Percentiles rank a stretch among this genome's conserved stretches.
Conservation (phyloP, 2,797 vertebrate genomes). For the Sebastes umbrosus region DNA sequence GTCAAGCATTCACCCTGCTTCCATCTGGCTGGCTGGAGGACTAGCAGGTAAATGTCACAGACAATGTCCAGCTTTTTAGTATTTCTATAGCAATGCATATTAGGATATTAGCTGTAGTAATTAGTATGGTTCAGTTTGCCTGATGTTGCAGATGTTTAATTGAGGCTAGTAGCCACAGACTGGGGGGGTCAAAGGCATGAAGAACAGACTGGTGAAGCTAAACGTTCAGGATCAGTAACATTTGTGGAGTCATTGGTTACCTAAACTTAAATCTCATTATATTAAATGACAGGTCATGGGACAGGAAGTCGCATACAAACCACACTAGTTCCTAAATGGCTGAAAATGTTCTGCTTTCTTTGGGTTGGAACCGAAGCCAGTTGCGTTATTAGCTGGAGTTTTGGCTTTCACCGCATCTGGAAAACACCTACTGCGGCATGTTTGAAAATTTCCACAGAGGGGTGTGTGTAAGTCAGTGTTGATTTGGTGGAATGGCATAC, state of each 20-base stretch:
- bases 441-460: too few species aligned
- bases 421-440: too few species aligned
- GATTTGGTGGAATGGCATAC: background rate
- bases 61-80: background rate
- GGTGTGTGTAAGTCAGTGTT: background rate
- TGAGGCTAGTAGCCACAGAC: background rate
- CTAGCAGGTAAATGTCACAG: constrained; percentile 86
- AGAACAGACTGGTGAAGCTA: background rate
- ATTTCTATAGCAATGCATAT: background rate
- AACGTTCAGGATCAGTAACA: background rate
- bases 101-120: background rate
- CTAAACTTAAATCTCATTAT: background rate
- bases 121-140: background rate
- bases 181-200: background rate
- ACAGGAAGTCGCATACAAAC: background rate
- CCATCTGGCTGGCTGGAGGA: constrained; percentile 92
- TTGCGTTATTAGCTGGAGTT: too few species aligned
- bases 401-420: too few species aligned
- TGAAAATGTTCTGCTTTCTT: background rate
- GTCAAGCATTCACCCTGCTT: constrained; percentile 77
- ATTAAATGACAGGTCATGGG: background rate
- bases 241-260: background rate
- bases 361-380: too few species aligned
- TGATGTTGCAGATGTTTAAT: background rate
- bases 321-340: background rate